Evolutionary conservation across 2,797 vertebrate species (phyloP).

Genomic region (Scarus forsteni): DNA sequence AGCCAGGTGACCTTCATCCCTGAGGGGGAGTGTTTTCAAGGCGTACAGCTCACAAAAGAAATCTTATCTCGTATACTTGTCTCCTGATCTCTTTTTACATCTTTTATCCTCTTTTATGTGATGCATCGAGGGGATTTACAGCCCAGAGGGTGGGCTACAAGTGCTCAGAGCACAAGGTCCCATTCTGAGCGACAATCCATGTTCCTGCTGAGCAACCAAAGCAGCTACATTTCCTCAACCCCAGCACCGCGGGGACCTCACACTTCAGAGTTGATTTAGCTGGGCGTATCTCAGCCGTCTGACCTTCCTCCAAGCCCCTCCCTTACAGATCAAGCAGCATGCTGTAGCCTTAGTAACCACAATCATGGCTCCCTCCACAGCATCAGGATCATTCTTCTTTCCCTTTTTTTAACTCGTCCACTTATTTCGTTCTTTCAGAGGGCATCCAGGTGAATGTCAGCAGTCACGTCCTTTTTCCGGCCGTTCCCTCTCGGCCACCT

Average conservation of each 20-base stretch:
- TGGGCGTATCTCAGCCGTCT: constrained; percentile 58
- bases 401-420: neutral
- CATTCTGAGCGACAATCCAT: constrained; percentile 54
- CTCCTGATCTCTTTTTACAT: constrained; percentile 66
- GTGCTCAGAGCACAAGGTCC: constrained; percentile 46
- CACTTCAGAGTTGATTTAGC: constrained; percentile 78
- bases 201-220: constrained; percentile 63
- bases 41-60: constrained; percentile 39
- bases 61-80: constrained; percentile 59
- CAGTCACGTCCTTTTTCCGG: constrained; percentile 60
- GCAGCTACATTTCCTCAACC: constrained; percentile 69
- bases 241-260: constrained; percentile 58
- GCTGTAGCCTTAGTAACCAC: constrained; percentile 74
- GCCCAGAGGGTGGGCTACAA: constrained; percentile 51
- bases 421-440: constrained; percentile 54
- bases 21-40: constrained; percentile 28
- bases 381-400: constrained; percentile 30
- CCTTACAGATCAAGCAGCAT: constrained; percentile 49
- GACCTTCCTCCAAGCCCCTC: constrained; percentile 65
- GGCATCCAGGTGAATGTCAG: constrained; percentile 72
- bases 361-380: constrained; percentile 53
- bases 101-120: constrained; percentile 67
- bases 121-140: constrained; percentile 67
- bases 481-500: constrained; percentile 36
- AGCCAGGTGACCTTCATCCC: constrained; percentile 43